Evolutionary conservation across 2,113 vertebrate species (phyloP), one percentile per base, ranked within the genome.

Genomic region (Psephotus haematonotus): DNA sequence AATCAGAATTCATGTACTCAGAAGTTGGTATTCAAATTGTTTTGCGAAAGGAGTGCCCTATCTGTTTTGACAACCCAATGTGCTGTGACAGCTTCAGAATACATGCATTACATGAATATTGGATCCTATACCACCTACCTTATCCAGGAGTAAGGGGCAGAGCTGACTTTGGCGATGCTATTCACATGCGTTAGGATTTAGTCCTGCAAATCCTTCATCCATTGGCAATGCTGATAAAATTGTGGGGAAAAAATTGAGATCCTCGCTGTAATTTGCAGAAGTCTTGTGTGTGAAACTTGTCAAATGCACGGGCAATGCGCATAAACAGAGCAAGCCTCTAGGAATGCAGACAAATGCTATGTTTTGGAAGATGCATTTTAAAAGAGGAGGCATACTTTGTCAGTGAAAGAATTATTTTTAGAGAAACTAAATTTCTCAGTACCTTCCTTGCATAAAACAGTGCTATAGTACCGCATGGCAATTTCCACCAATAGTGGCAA

Each of bases 101-200:
- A 24, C 69, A 57, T 3, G 44, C 41, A 46, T 12, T 11, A 29
- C 69, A 75, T 0, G 5, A 76, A 72, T 52, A 65, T 5, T 5
- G 11, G 29, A 72, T 18, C 84, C 82, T 2, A 0, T 9, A 29
- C n/a, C 0, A 10, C 70, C 67, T 37, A 17, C 81, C 70, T 62
- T 14, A 17, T 6, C 79, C 78, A 59, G 78, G 59, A 88, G 10
- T 2, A 65, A 47, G 62, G 69, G n/a, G 62, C 28, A 33, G 59
- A 62, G 52, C 22, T 44, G 67, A 10, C 63, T 77, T 64, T 0
- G 0, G 85, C 0, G 0, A 17, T 0, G 16, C 69, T 64, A 10
- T 9, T 78, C 68, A 31, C 29, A 33, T 9, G 10, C 0, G 0
- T 15, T 23, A 43, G 11, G 46, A 49, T 74, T 59, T 22, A 31